Conservation (phyloP, 2,113 vertebrate genomes). For the Polypterus senegalus region DNA sequence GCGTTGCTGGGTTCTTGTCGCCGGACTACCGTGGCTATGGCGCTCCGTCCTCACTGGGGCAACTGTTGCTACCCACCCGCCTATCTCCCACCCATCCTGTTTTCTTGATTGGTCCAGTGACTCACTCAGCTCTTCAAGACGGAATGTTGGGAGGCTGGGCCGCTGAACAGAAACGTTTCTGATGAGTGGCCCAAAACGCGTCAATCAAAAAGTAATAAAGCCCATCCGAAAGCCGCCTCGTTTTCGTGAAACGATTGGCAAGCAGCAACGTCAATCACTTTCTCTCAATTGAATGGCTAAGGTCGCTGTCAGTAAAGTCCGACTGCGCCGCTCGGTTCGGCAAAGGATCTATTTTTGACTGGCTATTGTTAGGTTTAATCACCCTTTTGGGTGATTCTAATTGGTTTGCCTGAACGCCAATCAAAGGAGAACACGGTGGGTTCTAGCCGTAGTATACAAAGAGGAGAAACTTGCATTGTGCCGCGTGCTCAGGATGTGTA, state of each 20-base stretch:
- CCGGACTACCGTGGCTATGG: conserved; percentile 97
- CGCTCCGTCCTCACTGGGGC: conserved; percentile 91
- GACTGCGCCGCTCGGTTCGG: too few species aligned
- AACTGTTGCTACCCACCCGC: conserved; percentile 90
- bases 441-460: too few species aligned
- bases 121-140: neutral
- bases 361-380: too few species aligned
- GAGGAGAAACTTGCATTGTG: too few species aligned
- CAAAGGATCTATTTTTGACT: too few species aligned
- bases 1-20: conserved; percentile 92
- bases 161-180: conserved; percentile 6
- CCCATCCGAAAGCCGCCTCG: conserved; percentile 1
- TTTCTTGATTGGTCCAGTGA: conserved; percentile 30
- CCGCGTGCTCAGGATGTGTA: too few species aligned
- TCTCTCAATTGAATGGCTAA: conserved; percentile 9
- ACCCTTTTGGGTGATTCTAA: too few species aligned
- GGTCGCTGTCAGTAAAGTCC: conserved; percentile 11
- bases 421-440: too few species aligned
- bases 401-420: too few species aligned
- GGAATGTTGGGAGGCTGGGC: neutral
- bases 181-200: conserved; percentile 29
- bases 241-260: too few species aligned
- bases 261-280: too few species aligned
- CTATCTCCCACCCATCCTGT: conserved; percentile 32
- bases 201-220: conserved; percentile 27